Conservation (phyloP, 2,888 invertebrate genomes). For the Boloria selene region DNA sequence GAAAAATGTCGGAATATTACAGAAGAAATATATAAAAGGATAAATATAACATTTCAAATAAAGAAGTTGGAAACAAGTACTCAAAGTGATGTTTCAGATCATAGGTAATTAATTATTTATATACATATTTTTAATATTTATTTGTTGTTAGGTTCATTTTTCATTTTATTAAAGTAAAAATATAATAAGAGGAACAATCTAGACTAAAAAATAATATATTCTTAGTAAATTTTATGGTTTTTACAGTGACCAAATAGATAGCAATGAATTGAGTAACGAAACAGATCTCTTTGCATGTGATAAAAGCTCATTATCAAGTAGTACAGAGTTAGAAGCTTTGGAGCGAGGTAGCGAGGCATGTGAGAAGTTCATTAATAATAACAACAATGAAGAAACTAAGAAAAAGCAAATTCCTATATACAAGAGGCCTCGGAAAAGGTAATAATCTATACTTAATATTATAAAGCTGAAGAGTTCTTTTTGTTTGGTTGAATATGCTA, state of each 20-base stretch:
- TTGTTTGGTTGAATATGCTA: too few species aligned
- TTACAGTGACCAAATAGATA: slow-evolving; percentile 70
- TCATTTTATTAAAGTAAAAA: not conserved
- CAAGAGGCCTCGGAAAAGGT: slow-evolving; percentile 67
- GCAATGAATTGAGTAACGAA: slow-evolving; percentile 74
- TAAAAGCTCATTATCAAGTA: slow-evolving; percentile 68
- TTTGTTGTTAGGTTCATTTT: not conserved
- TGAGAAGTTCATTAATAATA: slow-evolving; percentile 67
- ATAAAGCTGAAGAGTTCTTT: too few species aligned
- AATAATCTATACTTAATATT: slow-evolving; percentile 1
- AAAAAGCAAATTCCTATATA: slow-evolving; percentile 52
- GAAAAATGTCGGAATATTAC: slow-evolving; percentile 77
- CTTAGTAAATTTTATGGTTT: too few species aligned
- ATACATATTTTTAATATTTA: not conserved
- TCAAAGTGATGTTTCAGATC: slow-evolving; percentile 67
- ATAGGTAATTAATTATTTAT: slow-evolving; percentile 54
- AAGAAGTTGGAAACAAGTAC: slow-evolving; percentile 65
- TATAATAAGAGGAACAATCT: too few species aligned
- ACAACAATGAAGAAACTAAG: slow-evolving; percentile 67
- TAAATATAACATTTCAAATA: slow-evolving; percentile 76
- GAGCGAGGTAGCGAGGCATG: slow-evolving; percentile 44
- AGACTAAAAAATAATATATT: too few species aligned
- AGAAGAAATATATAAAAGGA: slow-evolving; percentile 77
- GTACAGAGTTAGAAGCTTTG: slow-evolving; percentile 57
- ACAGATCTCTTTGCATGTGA: slow-evolving; percentile 76